Evolutionary conservation across 2,888 invertebrate species (phyloP).

Genomic region (Lasioglossum vierecki): DNA sequence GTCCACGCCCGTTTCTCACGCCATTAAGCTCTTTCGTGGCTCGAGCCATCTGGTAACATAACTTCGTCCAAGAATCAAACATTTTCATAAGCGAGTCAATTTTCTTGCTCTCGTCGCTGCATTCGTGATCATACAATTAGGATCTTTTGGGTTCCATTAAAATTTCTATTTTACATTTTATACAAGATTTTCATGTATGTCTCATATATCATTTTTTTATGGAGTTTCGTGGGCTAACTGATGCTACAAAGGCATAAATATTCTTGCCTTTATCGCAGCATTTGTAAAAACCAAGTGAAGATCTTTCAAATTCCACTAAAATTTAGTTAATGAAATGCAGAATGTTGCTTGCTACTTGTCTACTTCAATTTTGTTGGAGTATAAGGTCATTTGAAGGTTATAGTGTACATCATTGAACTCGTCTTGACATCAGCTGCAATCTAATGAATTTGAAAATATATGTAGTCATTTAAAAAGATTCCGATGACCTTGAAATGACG

Average conservation of each 20-base stretch:
- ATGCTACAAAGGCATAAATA: not conserved
- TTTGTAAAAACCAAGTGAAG: not conserved
- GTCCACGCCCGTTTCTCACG: conserved; percentile 71
- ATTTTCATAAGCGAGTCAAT: not conserved
- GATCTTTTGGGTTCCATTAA: not conserved
- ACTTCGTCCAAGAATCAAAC: not conserved
- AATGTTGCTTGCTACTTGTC: too few species aligned
- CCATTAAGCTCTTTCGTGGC: conserved; percentile 52
- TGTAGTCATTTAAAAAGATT: too few species aligned
- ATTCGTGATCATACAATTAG: not conserved
- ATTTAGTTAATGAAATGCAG: too few species aligned
- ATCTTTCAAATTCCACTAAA: too few species aligned
- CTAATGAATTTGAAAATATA: too few species aligned
- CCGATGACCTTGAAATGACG: too few species aligned
- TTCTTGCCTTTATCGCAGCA: not conserved
- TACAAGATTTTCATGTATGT: too few species aligned
- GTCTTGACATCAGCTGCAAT: too few species aligned
- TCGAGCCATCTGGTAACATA: not conserved
- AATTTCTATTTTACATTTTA: too few species aligned
- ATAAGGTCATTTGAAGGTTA: too few species aligned
- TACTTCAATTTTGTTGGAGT: too few species aligned
- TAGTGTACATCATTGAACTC: too few species aligned
- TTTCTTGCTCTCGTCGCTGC: not conserved
- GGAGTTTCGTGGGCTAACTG: not conserved
- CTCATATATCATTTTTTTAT: not conserved